Evolutionary conservation across 2,888 invertebrate species (phyloP), one percentile per base, ranked within the genome.

Genomic region (Tortrix viridana): DNA sequence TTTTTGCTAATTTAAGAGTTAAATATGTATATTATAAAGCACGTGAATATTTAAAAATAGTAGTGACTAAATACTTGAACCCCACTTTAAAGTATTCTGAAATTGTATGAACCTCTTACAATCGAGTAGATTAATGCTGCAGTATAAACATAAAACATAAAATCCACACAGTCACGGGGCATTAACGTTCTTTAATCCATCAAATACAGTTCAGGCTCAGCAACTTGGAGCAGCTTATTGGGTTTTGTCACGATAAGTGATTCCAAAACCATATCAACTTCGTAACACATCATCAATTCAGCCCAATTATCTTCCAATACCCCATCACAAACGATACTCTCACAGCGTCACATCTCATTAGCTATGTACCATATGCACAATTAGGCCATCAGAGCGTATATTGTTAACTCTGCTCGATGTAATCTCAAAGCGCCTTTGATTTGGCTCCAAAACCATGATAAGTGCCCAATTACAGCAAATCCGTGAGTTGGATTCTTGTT

Each of bases 381-480:
- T 63, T 57, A 52, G 57, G 7, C 1, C 20, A 63, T 16, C 41
- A n/a, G 46, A 57, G 62, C 56, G 20, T 52, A 43, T 38, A 52
- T 57, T 52, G 41, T 63, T 50, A 52, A 63, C 52, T 57, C 52
- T 41, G 47, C 41, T 47, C n/a, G 26, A 63, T 57, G 52, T 57
- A 63, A 63, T 22, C 52, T 52, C 44, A 63, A 63, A 63, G 57
- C 26, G 44, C 54, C 61, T 62, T 62, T 62, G 61, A 62, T 19
- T 23, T 18, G 50, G 32, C 38, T 38, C 16, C 20, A 32, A 55
- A 55, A 26, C 22, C 61, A 56, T 38, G 37, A 47, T 62, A 52
- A 57, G 62, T 57, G 62, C 46, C 52, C 57, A 63, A 63, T 63
- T 63, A 63, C n/a, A 57, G 44, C 37, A 56, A 61, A 61, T 55